phyloP scores from a whole-genome alignment of 2,113 vertebrate species.

The Heterotis niloticus region DNA sequence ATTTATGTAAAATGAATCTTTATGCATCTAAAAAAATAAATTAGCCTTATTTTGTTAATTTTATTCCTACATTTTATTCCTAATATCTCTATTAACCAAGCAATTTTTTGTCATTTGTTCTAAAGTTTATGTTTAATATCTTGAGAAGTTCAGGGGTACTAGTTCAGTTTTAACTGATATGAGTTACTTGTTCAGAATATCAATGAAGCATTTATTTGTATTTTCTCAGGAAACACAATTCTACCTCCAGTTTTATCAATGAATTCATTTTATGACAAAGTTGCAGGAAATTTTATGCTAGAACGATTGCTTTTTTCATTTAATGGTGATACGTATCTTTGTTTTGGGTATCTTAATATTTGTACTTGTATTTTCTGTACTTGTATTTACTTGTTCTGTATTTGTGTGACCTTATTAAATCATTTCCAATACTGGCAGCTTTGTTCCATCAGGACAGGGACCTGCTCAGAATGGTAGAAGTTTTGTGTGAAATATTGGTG shows the following conservation, averaged over 20 bases:
- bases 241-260: constrained; percentile 67
- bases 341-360: constrained; percentile 31
- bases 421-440: neutral
- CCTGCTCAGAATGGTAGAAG: constrained; percentile 49
- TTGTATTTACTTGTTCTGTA: constrained; percentile 40
- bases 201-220: constrained; percentile 32
- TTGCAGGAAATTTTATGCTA: constrained; percentile 44
- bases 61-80: constrained; percentile 32
- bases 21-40: constrained; percentile 49
- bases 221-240: constrained; percentile 72
- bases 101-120: constrained; percentile 34
- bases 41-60: constrained; percentile 53
- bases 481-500: constrained; percentile 38
- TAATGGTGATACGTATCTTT: constrained; percentile 38
- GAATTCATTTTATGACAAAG: constrained; percentile 51
- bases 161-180: constrained; percentile 32
- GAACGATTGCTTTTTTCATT: constrained; percentile 28
- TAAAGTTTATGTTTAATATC: constrained; percentile 38
- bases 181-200: constrained; percentile 16
- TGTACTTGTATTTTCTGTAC: constrained; percentile 51
- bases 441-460: constrained; percentile 48
- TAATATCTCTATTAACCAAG: neutral
- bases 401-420: constrained; percentile 27
- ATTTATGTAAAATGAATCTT: constrained; percentile 55
- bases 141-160: constrained; percentile 46